phyloP scores from a whole-genome alignment of 2,888 invertebrate genomes.

The Cheilosia variabilis region DNA sequence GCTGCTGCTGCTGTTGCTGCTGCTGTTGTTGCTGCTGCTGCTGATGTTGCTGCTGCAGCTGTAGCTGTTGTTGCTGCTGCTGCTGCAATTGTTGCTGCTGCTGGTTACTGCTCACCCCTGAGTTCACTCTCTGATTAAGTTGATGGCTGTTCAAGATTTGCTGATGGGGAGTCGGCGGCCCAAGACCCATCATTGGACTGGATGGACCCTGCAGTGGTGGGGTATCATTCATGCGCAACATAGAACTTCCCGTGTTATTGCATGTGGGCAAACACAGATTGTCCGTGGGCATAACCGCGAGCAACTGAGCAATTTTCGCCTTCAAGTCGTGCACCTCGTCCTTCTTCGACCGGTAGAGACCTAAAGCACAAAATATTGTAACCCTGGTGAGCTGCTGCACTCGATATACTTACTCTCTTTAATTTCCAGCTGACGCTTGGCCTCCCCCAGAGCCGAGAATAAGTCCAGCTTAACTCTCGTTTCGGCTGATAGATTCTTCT shows the following conservation, averaged over 20 bases:
- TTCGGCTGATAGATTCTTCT: slow-evolving; percentile 97
- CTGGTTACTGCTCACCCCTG: slow-evolving; percentile 50
- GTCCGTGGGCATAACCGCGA: slow-evolving; percentile 92
- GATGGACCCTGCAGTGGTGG: slow-evolving; percentile 82
- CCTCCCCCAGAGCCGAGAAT: slow-evolving; percentile 98
- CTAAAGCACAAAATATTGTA: slow-evolving; percentile 84
- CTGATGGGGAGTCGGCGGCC: slow-evolving; percentile 76
- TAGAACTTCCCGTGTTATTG: slow-evolving; percentile 85
- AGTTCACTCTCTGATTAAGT: slow-evolving; percentile 77
- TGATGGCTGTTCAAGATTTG: slow-evolving; percentile 78
- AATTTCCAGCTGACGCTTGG: slow-evolving; percentile 94
- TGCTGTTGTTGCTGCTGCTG: slow-evolving; percentile 72
- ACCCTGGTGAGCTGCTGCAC: not conserved
- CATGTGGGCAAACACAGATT: slow-evolving; percentile 85
- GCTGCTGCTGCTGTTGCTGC: slow-evolving; percentile 72
- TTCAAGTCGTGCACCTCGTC: slow-evolving; percentile 96
- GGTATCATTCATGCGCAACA: slow-evolving; percentile 86
- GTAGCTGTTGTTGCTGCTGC: slow-evolving; percentile 71
- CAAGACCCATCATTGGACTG: slow-evolving; percentile 83
- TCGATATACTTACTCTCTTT: slow-evolving; percentile 89
- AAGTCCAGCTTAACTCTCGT: slow-evolving; percentile 99
- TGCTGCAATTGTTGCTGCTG: slow-evolving; percentile 66
- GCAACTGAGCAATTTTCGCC: slow-evolving; percentile 94
- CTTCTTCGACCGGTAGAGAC: slow-evolving; percentile 91
- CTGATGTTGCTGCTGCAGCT: slow-evolving; percentile 69